Base-by-base conservation (phyloP, 2,113 vertebrate genomes). In the Lates calcarifer region DNA sequence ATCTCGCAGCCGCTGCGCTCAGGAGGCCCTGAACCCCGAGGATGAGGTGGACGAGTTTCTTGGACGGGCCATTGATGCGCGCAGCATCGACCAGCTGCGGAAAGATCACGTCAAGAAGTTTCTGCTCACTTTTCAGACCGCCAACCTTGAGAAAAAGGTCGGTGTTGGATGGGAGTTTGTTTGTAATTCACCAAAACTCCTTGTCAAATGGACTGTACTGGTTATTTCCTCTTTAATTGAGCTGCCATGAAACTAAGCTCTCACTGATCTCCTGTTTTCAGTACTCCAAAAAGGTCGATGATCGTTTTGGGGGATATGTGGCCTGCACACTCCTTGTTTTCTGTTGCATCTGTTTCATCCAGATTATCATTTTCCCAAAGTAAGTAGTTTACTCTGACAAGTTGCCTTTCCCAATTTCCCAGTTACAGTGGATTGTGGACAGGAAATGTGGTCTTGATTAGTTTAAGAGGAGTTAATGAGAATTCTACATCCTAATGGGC, bases 1-100 rank as follows among this genome's bases (percentile, higher is more conserved):
- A 3, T 79, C 67, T 65, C 41, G 31, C 35, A 98, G 98, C 92
- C 96, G 97, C 33, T 95, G 97, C 22, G 93, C 94, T 45, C 97
- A 99, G 92, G 98, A 99, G 89, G 92, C 97, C 65, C 66, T 98
- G 81, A 98, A 98, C 92, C 97, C 98, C 0, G 98, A 99, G 92
- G 98, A 98, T 0, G 98, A 99, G 90, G 98, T 98, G 39, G 97
- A 99, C 0, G 98, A 99, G 90, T 99, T 99, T 91, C 94, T 98
- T 55, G 96, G 96, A 65, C 95, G 98, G 0, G 98, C 98, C 93
- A 99, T 99, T 0, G 98, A 99, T 0, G 98, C 98, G 0, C 96
- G 98, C 53, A 98, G 98, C 94, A 99, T 99, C 0, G 97, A 99
- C 89, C 97, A 98, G 91, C 96, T 99, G 76, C 96, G 98, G 78